Evolutionary conservation across 1,140 invertebrate species (phyloP).

Genomic region (Solen grandis): DNA sequence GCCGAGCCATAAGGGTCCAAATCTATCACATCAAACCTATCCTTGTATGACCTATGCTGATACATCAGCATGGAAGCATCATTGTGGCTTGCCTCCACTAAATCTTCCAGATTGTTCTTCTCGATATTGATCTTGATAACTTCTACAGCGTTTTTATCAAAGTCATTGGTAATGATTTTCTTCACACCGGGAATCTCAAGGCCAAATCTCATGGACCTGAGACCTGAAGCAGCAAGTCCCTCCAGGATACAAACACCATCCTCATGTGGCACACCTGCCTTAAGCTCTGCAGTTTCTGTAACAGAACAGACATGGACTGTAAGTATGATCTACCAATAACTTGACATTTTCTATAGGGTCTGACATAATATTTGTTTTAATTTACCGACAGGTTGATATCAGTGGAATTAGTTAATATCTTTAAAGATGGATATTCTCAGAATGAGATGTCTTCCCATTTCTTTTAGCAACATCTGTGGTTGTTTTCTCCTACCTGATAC

Average conservation of each 20-base stretch:
- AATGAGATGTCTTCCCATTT: too few species aligned
- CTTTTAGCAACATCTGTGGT: too few species aligned
- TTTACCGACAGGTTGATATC: too few species aligned
- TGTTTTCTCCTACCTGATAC: too few species aligned
- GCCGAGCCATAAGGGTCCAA: slow-evolving; percentile 99
- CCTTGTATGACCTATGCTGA: slow-evolving; percentile 84
- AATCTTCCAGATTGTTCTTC: slow-evolving; percentile 88
- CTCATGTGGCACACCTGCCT: slow-evolving; percentile 55
- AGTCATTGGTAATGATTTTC: slow-evolving; percentile 96
- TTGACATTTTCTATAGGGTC: neutral
- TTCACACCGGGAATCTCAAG: slow-evolving; percentile 93
- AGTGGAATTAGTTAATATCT: too few species aligned
- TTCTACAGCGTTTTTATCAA: slow-evolving; percentile 92
- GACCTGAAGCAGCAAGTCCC: slow-evolving; percentile 96
- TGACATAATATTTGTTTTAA: too few species aligned
- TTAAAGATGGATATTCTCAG: too few species aligned
- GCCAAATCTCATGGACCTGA: slow-evolving; percentile 97
- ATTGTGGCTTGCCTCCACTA: slow-evolving; percentile 85
- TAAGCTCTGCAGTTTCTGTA: slow-evolving; percentile 8
- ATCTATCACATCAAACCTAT: slow-evolving; percentile 94
- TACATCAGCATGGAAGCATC: slow-evolving; percentile 82
- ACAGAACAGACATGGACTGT: too few species aligned
- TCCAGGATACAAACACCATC: slow-evolving; percentile 87
- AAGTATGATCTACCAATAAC: neutral
- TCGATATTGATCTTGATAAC: slow-evolving; percentile 92